Conservation (phyloP, 2,797 vertebrate genomes). For the Acanthis flammea region DNA sequence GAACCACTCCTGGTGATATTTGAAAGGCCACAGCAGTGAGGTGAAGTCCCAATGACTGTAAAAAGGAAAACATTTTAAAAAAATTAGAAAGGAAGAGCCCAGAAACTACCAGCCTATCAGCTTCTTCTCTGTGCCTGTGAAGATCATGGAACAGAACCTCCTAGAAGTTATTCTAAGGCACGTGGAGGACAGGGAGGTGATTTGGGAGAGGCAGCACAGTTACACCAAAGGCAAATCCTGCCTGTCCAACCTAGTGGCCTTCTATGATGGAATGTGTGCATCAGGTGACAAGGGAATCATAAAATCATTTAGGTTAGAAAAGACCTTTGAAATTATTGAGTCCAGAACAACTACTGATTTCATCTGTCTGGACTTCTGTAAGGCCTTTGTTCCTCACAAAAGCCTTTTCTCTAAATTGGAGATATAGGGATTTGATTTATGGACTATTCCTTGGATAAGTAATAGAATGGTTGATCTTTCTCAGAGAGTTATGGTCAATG, state of each 20-base stretch:
- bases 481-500: neutral
- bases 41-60: neutral
- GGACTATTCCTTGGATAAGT: neutral
- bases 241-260: neutral
- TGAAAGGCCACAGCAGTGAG: neutral
- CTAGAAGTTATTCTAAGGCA: neutral
- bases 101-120: neutral
- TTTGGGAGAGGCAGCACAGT: accelerated
- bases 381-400: neutral
- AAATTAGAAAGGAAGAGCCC: neutral
- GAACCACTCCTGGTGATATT: neutral
- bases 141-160: neutral
- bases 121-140: neutral
- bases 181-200: neutral
- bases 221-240: neutral
- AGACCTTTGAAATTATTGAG: neutral
- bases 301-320: neutral
- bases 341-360: neutral
- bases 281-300: neutral
- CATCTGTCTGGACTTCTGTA: neutral
- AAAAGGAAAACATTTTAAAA: neutral
- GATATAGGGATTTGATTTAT: neutral
- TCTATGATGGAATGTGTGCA: neutral
- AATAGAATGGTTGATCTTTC: neutral
- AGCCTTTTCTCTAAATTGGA: neutral